Evolutionary conservation across 2,113 vertebrate species (phyloP), one percentile per base, ranked within the genome.

Genomic region (Macrotis lagotis): DNA sequence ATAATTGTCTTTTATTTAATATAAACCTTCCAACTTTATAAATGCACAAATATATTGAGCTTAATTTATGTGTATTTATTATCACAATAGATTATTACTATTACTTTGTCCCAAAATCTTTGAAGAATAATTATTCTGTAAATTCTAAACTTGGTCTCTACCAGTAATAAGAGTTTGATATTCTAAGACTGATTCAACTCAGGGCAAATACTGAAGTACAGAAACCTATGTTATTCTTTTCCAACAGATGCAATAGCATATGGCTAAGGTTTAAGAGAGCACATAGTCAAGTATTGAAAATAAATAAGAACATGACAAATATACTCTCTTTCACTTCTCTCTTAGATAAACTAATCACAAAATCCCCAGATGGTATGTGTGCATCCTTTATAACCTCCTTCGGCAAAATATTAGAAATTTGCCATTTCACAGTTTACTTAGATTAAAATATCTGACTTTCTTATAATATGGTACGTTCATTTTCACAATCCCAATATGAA

Each of bases 241-340:
- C 94, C 92, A 97, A 97, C 97, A 98, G 97, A 98, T 98, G 97
- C 89, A 97, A 0, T 94, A 96, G 91, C 97, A 97, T 98, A 98
- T 98, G 97, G 97, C 50, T 98, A 90, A 96, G 95, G 93, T 98
- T 98, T 97, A 97, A 97, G 92, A 94, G 91, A 96, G 95, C 97
- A 95, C 94, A 97, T 95, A 98, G 97, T 93, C 96, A 95, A 98
- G 50, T 93, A 97, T 47, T 96, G 90, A 96, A 96, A 96, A 97
- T 97, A 98, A 98, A 97, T 97, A 98, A 97, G 95, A 92, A 91
- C 94, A 97, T 96, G 97, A 96, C 96, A 97, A 97, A 93, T 91
- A n/a, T 16, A 26, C 25, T 95, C 31, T 94, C n/a, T 51, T 94
- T 90, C 50, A 90, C 96, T 97, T 97, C 93, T 91, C 96, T 91